Percentiles rank a stretch among this genome's conserved stretches.
Evolutionary conservation across 2,797 vertebrate genomes (phyloP).

Genomic region (Dicrostonyx torquatus): DNA sequence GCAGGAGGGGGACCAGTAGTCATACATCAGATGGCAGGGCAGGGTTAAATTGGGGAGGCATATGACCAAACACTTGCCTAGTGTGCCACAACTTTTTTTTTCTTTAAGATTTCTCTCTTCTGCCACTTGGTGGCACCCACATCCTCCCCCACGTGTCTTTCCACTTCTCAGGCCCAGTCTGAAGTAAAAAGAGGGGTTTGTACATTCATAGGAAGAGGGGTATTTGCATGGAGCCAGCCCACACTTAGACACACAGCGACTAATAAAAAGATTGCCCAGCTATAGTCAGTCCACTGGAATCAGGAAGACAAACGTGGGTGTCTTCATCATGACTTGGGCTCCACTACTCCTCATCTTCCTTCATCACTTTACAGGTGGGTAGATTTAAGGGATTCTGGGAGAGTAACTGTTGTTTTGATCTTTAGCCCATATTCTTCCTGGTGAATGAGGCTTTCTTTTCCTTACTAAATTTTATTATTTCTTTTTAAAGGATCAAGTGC

Average conservation of each 20-base stretch:
- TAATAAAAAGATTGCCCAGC: background rate
- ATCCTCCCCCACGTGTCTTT: background rate
- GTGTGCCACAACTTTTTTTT: background rate
- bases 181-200: background rate
- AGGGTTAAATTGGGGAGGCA: background rate
- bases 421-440: accelerated
- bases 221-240: slow-evolving; percentile 37
- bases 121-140: too few relatives aligned
- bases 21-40: background rate
- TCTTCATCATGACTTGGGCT: too few relatives aligned
- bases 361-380: background rate
- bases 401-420: background rate
- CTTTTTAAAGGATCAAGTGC: slow-evolving; percentile 33
- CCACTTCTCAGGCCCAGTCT: background rate
- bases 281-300: background rate
- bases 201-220: accelerated
- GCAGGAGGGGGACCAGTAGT: too few relatives aligned
- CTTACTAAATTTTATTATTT: background rate
- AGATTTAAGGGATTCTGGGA: too few relatives aligned
- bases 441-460: background rate
- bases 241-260: accelerated
- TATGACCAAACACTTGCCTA: too few relatives aligned
- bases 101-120: background rate
- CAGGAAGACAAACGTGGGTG: too few relatives aligned
- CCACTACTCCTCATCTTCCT: background rate